A percentile compares a stretch with the other conserved stretches of the same genome.
Conservation (phyloP, 2,113 vertebrate species). For the Mustelus asterias region DNA sequence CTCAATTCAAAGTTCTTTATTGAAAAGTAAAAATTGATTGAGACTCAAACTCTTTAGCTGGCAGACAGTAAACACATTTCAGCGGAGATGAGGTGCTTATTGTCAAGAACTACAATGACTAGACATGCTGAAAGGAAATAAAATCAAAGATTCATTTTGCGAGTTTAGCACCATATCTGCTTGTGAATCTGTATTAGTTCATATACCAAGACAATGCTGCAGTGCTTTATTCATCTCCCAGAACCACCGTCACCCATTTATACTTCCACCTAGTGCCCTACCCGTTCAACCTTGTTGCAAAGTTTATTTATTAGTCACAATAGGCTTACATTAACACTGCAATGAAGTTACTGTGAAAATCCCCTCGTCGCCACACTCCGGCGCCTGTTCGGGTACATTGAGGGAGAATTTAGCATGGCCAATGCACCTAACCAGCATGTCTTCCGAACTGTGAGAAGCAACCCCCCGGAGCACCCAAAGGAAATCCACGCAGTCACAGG, state of each 20-base stretch:
- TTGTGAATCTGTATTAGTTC: not conserved
- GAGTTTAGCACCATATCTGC: not conserved
- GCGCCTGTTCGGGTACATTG: too few relatives aligned
- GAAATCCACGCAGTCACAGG: too few relatives aligned
- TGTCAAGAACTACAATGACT: conserved; percentile 7
- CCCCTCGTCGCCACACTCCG: too few relatives aligned
- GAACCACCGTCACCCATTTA: not conserved
- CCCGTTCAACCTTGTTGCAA: too few relatives aligned
- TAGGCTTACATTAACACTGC: too few relatives aligned
- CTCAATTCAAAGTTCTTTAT: not conserved
- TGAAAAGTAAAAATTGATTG: not conserved
- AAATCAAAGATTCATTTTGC: not conserved
- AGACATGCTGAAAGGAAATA: not conserved
- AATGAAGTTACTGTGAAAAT: too few relatives aligned
- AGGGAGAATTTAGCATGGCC: too few relatives aligned
- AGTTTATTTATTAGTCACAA: too few relatives aligned
- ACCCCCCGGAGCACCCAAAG: too few relatives aligned
- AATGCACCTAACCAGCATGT: too few relatives aligned
- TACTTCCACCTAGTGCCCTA: not conserved
- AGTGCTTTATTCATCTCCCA: too few relatives aligned
- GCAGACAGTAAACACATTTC: not conserved
- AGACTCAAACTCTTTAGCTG: not conserved
- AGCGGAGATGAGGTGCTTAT: not conserved
- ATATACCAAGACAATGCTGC: not conserved
- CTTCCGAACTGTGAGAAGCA: too few relatives aligned